Percentiles rank a stretch among this genome's conserved stretches.
These are phyloP conservation scores for Lepidocyrtinus sp. DNA, from an alignment of 2,888 invertebrate genomes.

Conservation along the genomic window DNA sequence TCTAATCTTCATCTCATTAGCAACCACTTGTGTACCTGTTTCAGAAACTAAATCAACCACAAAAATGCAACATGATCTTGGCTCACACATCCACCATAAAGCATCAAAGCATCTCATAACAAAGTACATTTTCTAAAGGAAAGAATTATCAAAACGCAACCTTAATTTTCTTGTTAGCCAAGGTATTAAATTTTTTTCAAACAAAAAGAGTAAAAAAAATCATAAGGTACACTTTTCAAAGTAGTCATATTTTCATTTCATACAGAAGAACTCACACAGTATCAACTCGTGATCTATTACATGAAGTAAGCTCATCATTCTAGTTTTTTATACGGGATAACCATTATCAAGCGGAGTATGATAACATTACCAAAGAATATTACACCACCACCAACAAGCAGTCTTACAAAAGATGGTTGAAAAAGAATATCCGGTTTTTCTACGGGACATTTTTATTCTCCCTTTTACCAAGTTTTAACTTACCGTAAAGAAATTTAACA, in stretches of 20 bases:
- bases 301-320: conserved; percentile 7
- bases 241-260: too few species aligned
- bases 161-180: too few species aligned
- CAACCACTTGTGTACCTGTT: neutral
- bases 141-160: too few species aligned
- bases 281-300: conserved; percentile 28
- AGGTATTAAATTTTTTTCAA: too few species aligned
- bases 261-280: conserved; percentile 30
- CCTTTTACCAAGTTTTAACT: neutral
- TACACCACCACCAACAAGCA: neutral
- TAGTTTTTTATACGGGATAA: conserved; percentile 19
- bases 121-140: too few species aligned
- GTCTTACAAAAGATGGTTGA: neutral
- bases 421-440: neutral
- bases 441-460: conserved; percentile 15
- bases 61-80: too few species aligned
- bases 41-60: too few species aligned
- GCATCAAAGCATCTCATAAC: too few species aligned
- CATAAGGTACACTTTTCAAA: too few species aligned
- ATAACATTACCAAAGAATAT: neutral
- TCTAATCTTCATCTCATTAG: neutral
- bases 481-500: too few species aligned
- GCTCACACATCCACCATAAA: too few species aligned
- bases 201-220: too few species aligned
- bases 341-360: neutral